Percentiles rank a stretch among this genome's conserved stretches.
phyloP scores from a whole-genome alignment of 2,113 vertebrate genomes.

The Corythaeola cristata region DNA sequence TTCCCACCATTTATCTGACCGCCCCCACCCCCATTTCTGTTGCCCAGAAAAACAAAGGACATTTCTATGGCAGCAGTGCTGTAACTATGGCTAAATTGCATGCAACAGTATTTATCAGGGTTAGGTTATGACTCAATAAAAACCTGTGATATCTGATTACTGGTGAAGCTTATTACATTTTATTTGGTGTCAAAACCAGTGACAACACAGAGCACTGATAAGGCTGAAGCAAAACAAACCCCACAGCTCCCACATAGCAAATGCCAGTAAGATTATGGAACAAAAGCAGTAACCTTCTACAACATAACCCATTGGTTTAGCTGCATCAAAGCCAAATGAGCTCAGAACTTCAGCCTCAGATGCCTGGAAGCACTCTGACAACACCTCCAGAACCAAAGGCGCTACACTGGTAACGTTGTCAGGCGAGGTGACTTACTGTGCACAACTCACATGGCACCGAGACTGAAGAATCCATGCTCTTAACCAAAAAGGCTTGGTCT shows the following conservation, averaged over 20 bases:
- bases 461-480: neutral
- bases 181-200: neutral
- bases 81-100: neutral
- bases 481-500: neutral
- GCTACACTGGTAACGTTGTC: neutral
- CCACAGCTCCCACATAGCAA: neutral
- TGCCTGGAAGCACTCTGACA: neutral
- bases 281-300: neutral
- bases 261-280: neutral
- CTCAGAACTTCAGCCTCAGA: neutral
- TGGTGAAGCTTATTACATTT: neutral
- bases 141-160: neutral
- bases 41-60: neutral
- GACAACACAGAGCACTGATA: neutral
- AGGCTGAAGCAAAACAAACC: neutral
- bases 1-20: neutral
- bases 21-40: rapidly evolving
- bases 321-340: neutral
- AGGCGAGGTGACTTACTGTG: neutral
- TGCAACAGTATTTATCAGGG: neutral
- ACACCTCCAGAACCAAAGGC: neutral
- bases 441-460: neutral
- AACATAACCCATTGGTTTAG: neutral
- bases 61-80: neutral
- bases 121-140: neutral